phyloP scores from a whole-genome alignment of 2,888 invertebrate genomes.

The Andrena camellia region DNA sequence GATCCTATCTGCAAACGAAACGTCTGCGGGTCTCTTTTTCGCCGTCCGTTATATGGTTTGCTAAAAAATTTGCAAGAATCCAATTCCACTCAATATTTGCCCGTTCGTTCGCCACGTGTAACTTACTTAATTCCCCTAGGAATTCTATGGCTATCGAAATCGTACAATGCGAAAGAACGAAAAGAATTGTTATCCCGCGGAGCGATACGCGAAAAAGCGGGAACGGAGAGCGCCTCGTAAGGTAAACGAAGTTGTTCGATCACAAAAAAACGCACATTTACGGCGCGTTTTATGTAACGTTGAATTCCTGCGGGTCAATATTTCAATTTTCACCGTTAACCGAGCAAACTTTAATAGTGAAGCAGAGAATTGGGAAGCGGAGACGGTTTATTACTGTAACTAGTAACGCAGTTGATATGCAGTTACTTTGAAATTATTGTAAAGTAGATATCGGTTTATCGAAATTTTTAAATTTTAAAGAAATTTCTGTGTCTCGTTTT shows the following conservation, averaged over 20 bases:
- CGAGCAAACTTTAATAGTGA: conserved; percentile 9
- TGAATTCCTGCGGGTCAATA: conserved; percentile 3
- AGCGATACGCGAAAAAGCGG: neutral
- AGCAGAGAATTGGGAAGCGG: neutral
- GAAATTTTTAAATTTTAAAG: no score
- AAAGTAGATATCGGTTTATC: no score
- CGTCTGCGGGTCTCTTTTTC: neutral
- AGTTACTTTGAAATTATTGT: no score
- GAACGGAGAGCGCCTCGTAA: neutral
- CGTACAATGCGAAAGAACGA: neutral
- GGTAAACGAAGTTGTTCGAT: conserved; percentile 27
- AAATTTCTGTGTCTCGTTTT: no score
- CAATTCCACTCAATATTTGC: neutral
- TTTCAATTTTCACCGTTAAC: conserved; percentile 41
- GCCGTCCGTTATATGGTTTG: neutral
- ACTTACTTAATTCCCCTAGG: neutral
- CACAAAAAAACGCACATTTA: neutral
- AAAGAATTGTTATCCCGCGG: conserved; percentile 14
- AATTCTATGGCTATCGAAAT: neutral
- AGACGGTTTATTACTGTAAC: neutral
- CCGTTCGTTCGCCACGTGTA: neutral
- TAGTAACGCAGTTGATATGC: neutral
- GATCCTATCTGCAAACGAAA: neutral
- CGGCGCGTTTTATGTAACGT: conserved; percentile 5
- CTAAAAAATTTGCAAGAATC: neutral